Evolutionary conservation across 37 sponge, comb jelly and placozoan species (phyloP).

Genomic region (Beroe ovata): DNA sequence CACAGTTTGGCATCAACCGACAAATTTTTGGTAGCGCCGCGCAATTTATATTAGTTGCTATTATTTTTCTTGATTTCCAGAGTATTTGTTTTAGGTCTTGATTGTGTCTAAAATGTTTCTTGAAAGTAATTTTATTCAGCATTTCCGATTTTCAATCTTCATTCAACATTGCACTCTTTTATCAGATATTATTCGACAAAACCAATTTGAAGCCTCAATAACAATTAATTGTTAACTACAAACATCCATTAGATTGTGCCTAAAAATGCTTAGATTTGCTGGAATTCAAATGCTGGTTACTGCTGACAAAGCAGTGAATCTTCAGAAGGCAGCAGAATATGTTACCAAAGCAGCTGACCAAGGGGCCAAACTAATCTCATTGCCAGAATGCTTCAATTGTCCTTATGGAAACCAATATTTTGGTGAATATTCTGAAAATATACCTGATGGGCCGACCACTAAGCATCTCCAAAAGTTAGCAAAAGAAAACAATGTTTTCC

Average conservation of each 20-base stretch:
- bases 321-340: constrained; percentile 73
- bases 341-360: constrained; percentile 75
- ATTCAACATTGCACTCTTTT: too few species aligned
- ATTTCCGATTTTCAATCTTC: too few species aligned
- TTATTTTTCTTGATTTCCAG: too few species aligned
- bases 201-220: too few species aligned
- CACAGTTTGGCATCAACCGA: too few species aligned
- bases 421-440: constrained; percentile 84
- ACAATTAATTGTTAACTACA: background rate
- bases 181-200: too few species aligned
- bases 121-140: too few species aligned
- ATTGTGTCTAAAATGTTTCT: too few species aligned
- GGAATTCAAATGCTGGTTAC: constrained; percentile 82
- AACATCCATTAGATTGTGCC: background rate
- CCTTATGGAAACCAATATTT: constrained; percentile 92
- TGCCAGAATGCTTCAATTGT: constrained; percentile 97
- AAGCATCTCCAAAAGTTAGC: constrained; percentile 74
- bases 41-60: too few species aligned
- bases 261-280: constrained; percentile 77
- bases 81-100: too few species aligned
- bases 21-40: too few species aligned
- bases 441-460: constrained; percentile 80
- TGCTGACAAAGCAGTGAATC: constrained; percentile 79
- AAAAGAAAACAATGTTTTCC: constrained; percentile 77
- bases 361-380: constrained; percentile 82